Percentiles rank a stretch among this genome's conserved stretches.
Conservation (phyloP, 2,797 vertebrate species). For the Microctenopoma steveboyesi region DNA sequence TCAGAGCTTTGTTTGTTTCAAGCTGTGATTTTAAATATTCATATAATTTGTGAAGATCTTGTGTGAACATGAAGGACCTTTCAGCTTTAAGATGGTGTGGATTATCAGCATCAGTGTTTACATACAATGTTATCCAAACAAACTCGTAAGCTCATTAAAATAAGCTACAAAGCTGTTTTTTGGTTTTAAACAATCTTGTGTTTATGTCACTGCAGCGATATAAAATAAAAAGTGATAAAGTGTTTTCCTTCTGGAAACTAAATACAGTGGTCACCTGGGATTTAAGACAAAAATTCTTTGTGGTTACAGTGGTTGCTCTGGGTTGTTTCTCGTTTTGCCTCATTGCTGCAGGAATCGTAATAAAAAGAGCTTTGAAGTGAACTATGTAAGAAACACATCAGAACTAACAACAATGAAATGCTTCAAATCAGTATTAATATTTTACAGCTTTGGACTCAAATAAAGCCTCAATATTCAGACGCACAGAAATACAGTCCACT, state of each 20-base stretch:
- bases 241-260: constrained; percentile 24
- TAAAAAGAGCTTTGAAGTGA: constrained; percentile 51
- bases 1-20: constrained; percentile 53
- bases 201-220: not conserved
- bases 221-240: constrained; percentile 30
- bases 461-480: constrained; percentile 12
- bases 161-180: not conserved
- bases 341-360: constrained; percentile 43
- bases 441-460: constrained; percentile 3
- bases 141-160: constrained; percentile 4
- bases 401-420: not conserved
- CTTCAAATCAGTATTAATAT: not conserved
- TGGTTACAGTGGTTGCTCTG: constrained; percentile 30
- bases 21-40: constrained; percentile 72
- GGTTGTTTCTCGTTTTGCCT: constrained; percentile 58
- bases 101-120: constrained; percentile 26
- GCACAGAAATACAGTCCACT: not conserved
- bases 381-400: constrained; percentile 11
- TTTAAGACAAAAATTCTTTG: constrained; percentile 25
- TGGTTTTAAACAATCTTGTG: constrained; percentile 1
- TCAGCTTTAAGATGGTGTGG: constrained; percentile 13
- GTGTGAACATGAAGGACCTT: constrained; percentile 45
- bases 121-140: constrained; percentile 29
- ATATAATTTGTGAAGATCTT: constrained; percentile 48
- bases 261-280: constrained; percentile 32